Conservation (phyloP, 2,113 vertebrate genomes). For the Jaculus jaculus region DNA sequence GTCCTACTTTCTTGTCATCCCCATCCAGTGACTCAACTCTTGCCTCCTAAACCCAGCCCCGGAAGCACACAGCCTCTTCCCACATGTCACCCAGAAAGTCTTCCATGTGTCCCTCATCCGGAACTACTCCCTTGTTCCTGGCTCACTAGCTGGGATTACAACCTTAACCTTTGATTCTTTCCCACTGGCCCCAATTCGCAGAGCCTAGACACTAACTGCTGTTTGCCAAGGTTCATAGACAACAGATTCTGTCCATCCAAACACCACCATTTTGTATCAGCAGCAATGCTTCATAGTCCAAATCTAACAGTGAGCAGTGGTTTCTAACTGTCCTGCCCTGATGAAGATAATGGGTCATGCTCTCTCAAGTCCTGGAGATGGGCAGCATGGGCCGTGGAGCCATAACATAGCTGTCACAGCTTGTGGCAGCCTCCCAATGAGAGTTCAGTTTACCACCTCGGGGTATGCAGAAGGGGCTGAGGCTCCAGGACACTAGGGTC, state of each 20-base stretch:
- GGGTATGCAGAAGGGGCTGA: background rate
- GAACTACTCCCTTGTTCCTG: background rate
- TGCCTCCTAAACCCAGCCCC: background rate
- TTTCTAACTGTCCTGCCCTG: background rate
- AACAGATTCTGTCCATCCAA: background rate
- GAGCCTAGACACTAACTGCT: background rate
- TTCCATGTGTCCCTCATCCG: background rate
- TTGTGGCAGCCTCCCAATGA: background rate
- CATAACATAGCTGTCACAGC: background rate
- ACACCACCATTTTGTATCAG: background rate
- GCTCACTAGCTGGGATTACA: background rate
- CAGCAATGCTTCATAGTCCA: background rate
- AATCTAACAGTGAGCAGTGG: background rate
- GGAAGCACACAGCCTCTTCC: background rate
- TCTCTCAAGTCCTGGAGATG: background rate
- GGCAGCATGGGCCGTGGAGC: background rate
- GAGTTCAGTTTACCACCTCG: background rate
- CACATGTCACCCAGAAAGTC: too few species aligned
- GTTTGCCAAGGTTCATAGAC: background rate
- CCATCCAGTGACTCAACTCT: background rate
- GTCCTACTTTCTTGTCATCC: background rate
- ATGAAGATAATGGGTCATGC: background rate
- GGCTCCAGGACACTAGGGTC: background rate
- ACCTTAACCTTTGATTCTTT: background rate
- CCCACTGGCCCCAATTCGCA: background rate